phyloP scores from a whole-genome alignment of 2,797 vertebrate species.

The Acanthiza pusilla region DNA sequence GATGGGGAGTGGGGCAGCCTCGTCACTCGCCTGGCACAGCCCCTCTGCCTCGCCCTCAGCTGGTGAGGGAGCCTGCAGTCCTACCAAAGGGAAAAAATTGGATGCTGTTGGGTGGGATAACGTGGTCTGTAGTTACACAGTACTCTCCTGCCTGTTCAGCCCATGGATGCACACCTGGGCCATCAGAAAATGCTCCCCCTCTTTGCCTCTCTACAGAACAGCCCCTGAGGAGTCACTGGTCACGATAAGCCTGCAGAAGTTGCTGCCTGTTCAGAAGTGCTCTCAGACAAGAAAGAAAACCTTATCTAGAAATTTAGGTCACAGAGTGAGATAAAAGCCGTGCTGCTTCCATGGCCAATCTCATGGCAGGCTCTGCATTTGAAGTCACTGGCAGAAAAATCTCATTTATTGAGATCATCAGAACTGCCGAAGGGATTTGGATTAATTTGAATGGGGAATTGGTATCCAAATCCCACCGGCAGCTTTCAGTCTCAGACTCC shows the following conservation, averaged over 20 bases:
- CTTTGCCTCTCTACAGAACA: neutral
- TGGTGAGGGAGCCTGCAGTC: neutral
- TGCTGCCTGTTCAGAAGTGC: neutral
- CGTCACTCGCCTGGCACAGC: neutral
- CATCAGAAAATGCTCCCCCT: neutral
- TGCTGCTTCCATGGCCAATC: neutral
- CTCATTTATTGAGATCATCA: neutral
- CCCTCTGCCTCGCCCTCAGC: neutral
- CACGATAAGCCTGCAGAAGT: neutral
- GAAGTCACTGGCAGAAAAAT: slow-evolving; percentile 28
- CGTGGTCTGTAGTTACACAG: rapidly evolving
- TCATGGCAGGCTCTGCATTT: slow-evolving; percentile 1
- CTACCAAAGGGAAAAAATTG: neutral
- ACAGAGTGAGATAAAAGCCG: neutral
- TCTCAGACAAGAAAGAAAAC: neutral
- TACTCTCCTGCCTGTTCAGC: neutral
- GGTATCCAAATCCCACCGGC: neutral
- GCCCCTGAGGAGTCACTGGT: neutral
- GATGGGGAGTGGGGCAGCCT: neutral
- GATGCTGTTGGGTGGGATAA: neutral
- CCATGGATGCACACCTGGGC: neutral
- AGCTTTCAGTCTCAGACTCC: slow-evolving; percentile 6
- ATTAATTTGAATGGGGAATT: slow-evolving; percentile 43
- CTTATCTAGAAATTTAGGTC: slow-evolving; percentile 4
- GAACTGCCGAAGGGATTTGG: neutral